Base-by-base conservation (phyloP, 2,797 vertebrate genomes). In the Geotrypetes seraphini region DNA sequence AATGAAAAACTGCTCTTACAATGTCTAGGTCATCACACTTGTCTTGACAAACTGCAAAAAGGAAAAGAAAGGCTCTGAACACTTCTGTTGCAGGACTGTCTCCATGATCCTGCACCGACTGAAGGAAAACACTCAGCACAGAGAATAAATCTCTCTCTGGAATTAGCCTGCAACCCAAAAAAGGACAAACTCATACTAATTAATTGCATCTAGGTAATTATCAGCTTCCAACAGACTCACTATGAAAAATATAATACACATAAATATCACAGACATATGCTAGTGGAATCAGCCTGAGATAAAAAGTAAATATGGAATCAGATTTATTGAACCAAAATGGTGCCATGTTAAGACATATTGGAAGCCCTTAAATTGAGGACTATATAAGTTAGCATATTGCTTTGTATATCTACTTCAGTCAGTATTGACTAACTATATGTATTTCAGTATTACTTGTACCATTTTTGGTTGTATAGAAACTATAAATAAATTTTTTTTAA, bases 1-100 rank as follows among this genome's bases (percentile, higher is more conserved):
- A 8, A 19, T 5, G 19, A 5, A 19, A 19, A 19, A 25, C 2
- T 21, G 22, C 7, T 22, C 60, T 74, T 78, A 97, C 93, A 86
- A 41, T 19, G 2, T 83, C 72, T 3, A 92, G 66, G 11, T 47
- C 25, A 21, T 69, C 54, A 46, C 69, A 71, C 64, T 75, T 81
- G 47, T 88, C 81, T 43, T 94, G 91, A 47, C 84, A 88, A 37
- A 71, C 14, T n/a, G 89, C 77, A 62, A 98, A 73, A 45, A 98
- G 81, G 57, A 90, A 92, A 63, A 98, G 45, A 42, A 78, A 75
- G 41, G 89, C 85, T 68, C 73, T 87, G 60, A 91, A 71, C 50
- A 89, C 60, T 3, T 34, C 57, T 15, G 50, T 43, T 30, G 89
- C 84, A 4, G 55, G 57, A 21, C 36, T 44, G 50, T 74, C 66